Evolutionary conservation across 2,888 invertebrate species (phyloP).

Genomic region (Dryocosmus kuriphilus): DNA sequence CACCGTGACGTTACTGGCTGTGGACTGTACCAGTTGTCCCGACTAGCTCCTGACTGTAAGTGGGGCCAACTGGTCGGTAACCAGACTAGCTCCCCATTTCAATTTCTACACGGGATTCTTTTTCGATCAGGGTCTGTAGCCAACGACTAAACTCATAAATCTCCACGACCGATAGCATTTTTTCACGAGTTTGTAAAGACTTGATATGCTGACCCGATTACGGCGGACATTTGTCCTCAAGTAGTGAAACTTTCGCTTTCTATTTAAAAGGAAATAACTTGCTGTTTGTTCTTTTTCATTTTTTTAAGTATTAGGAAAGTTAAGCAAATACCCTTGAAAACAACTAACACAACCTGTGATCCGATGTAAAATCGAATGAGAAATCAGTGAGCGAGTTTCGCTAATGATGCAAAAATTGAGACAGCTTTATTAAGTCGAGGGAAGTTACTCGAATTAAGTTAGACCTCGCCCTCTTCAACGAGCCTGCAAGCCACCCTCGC

Average conservation of each 20-base stretch:
- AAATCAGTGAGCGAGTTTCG: slow-evolving; percentile 65
- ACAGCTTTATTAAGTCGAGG: slow-evolving; percentile 75
- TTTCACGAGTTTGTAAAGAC: slow-evolving; percentile 55
- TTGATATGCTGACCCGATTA: slow-evolving; percentile 58
- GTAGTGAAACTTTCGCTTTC: slow-evolving; percentile 50
- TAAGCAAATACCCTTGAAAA: not conserved
- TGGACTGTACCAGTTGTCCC: too few species aligned
- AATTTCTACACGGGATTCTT: too few species aligned
- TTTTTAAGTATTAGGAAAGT: not conserved
- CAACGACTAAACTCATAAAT: slow-evolving; percentile 51
- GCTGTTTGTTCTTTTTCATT: not conserved
- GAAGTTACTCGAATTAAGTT: slow-evolving; percentile 75
- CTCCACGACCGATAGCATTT: slow-evolving; percentile 55
- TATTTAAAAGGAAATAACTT: not conserved
- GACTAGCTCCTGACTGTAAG: too few species aligned
- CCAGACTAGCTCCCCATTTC: too few species aligned
- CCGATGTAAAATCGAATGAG: slow-evolving; percentile 64
- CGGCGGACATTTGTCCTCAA: slow-evolving; percentile 58
- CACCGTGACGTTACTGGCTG: too few species aligned
- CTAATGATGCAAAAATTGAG: slow-evolving; percentile 76
- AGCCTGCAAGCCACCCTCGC: slow-evolving; percentile 69
- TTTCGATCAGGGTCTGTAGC: slow-evolving; percentile 17
- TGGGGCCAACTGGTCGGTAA: too few species aligned
- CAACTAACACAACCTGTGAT: not conserved
- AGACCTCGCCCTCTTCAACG: slow-evolving; percentile 61